Conservation (phyloP, 2,888 invertebrate genomes). For the Lapara coniferarum region DNA sequence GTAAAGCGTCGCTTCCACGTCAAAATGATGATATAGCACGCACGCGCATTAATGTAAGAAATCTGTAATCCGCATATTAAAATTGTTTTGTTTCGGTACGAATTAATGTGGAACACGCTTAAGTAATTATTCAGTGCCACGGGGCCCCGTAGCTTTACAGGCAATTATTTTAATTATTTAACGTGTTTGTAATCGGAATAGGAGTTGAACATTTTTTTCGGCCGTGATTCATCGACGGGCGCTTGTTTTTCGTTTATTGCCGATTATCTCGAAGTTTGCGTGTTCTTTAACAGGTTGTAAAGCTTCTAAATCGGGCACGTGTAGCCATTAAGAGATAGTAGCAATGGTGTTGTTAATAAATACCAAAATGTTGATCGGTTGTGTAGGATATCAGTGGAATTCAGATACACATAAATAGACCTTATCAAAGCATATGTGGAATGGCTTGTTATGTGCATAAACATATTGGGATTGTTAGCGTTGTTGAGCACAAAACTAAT, state of each 20-base stretch:
- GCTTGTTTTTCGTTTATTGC: slow-evolving; percentile 28
- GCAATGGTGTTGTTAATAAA: background rate
- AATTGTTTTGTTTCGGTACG: slow-evolving; percentile 53
- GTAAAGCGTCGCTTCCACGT: slow-evolving; percentile 39
- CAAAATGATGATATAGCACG: slow-evolving; percentile 49
- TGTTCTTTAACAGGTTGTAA: slow-evolving; percentile 22
- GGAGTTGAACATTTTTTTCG: slow-evolving; percentile 24
- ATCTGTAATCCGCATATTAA: slow-evolving; percentile 48
- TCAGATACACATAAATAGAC: slow-evolving; percentile 13
- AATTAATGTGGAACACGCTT: slow-evolving; percentile 48
- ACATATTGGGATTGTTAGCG: slow-evolving; percentile 26
- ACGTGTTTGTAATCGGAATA: slow-evolving; percentile 49
- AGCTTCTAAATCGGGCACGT: slow-evolving; percentile 8
- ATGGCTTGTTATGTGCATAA: slow-evolving; percentile 18
- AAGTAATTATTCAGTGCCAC: slow-evolving; percentile 53
- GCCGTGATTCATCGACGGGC: slow-evolving; percentile 23
- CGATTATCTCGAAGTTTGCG: slow-evolving; percentile 22
- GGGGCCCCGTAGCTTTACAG: slow-evolving; percentile 50
- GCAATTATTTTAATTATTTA: slow-evolving; percentile 57
- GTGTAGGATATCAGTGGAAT: slow-evolving; percentile 2
- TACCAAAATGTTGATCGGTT: slow-evolving; percentile 11
- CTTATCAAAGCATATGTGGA: slow-evolving; percentile 13
- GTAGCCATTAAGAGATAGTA: background rate
- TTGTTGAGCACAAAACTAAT: slow-evolving; percentile 42
- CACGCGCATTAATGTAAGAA: slow-evolving; percentile 45